Base-by-base conservation (phyloP, 2,113 vertebrate species). In the Tragulus kanchil region DNA sequence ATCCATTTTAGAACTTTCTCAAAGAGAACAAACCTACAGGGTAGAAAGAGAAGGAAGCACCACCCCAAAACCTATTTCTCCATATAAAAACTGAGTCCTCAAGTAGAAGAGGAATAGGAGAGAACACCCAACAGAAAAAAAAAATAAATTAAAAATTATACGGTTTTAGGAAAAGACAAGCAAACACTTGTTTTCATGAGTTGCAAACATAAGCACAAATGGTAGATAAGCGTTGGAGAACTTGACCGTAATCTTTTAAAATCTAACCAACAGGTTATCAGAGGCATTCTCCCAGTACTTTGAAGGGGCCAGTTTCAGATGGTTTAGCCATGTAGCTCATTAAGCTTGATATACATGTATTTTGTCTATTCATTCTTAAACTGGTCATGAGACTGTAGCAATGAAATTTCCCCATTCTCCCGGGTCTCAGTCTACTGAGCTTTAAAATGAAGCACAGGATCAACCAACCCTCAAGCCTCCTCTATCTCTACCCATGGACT, bases 211-310 rank as follows among this genome's bases (percentile, higher is more conserved):
- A 85, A 15, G 3, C 83, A 45, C 0, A 61, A 78, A 31, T 50
- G 7, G 2, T 28, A 28, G 5, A 3, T 67, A 23, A 64, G 13
- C 0, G 19, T 6, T 17, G n/a, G 48, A 54, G 1, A 3, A 61
- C 50, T 92, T 94, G 26, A 42, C 3, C 4, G 31, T 8, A 45
- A 25, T n/a, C 45, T 81, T 81, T 84, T 19, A 93, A 96, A 95
- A 82, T 65, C 78, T 56, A 45, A 56, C 15, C 71, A 28, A 21
- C 12, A 21, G 8, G 31, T 89, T 89, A 26, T 7, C 71, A 82
- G 19, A 25, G 12, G 85, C 36, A 93, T 4, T 81, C 36, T 82
- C 78, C 26, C 3, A 67, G 13, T 21, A 71, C 14, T 79, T 16
- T 85, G 36, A 81, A 10, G 6, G 10, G 14, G 8, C 1, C 5